Evolutionary conservation across 2,113 vertebrate genomes (phyloP).

Genomic region (Tychaedon coryphoeus): DNA sequence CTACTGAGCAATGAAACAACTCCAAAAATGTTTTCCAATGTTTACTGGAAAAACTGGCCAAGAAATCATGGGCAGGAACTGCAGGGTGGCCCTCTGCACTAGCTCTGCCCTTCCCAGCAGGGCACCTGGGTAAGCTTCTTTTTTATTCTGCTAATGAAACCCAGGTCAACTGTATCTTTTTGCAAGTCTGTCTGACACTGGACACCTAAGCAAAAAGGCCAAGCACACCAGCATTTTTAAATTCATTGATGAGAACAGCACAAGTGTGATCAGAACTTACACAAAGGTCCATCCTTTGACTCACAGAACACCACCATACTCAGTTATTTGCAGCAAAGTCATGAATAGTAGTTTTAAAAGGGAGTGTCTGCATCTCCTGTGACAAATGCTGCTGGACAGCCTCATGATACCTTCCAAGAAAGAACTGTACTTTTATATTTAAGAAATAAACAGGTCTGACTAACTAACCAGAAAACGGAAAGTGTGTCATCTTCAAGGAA

Average conservation of each 20-base stretch:
- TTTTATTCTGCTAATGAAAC: constrained; percentile 36
- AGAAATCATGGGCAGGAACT: constrained; percentile 18
- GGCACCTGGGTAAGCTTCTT: background rate
- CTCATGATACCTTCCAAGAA: background rate
- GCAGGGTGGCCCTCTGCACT: background rate
- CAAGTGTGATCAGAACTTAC: background rate
- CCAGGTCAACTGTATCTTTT: background rate
- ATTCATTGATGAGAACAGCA: background rate
- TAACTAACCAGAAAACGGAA: background rate
- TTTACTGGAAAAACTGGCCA: constrained; percentile 29
- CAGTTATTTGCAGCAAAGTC: background rate
- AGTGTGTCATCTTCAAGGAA: background rate
- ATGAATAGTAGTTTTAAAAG: background rate
- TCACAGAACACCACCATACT: background rate
- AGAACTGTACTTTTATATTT: background rate
- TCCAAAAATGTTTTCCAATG: constrained; percentile 17
- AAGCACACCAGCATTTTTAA: background rate
- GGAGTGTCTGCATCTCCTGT: background rate
- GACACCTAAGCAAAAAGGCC: background rate
- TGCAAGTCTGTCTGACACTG: background rate
- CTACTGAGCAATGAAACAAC: constrained; percentile 43
- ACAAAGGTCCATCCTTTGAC: background rate
- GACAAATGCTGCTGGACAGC: background rate
- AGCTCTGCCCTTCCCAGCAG: background rate
- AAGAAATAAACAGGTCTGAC: background rate